phyloP scores from a whole-genome alignment of 2,888 invertebrate species.

The Mystacides longicornis region DNA sequence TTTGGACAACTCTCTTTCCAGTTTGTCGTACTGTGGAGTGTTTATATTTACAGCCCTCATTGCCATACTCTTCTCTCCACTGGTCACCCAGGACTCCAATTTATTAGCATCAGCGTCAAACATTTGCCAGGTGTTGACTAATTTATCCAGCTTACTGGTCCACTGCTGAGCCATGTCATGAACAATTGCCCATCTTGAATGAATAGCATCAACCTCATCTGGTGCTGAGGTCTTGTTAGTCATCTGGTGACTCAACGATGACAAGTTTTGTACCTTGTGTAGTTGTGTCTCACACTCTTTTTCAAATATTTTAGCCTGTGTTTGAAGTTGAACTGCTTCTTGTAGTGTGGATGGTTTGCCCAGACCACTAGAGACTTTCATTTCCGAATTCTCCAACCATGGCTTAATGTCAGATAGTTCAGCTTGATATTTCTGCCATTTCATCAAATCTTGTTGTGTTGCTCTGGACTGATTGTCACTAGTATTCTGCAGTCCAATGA shows the following conservation, averaged over 20 bases:
- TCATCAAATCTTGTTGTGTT: conserved; percentile 69
- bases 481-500: conserved; percentile 67
- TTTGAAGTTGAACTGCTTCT: conserved; percentile 74
- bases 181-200: conserved; percentile 79
- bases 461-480: conserved; percentile 69
- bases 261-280: conserved; percentile 65
- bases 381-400: conserved; percentile 82
- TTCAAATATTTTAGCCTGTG: conserved; percentile 63
- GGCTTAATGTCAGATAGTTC: conserved; percentile 75
- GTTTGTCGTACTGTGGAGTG: conserved; percentile 64
- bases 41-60: conserved; percentile 54
- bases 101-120: conserved; percentile 72
- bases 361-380: conserved; percentile 62
- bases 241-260: conserved; percentile 66
- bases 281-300: conserved; percentile 72
- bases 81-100: conserved; percentile 69
- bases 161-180: conserved; percentile 73
- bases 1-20: conserved; percentile 68
- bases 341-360: conserved; percentile 70
- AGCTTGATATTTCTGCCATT: conserved; percentile 79
- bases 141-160: conserved; percentile 68
- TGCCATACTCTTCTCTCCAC: conserved; percentile 55
- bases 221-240: conserved; percentile 68
- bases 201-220: conserved; percentile 77
- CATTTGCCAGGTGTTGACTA: conserved; percentile 72